A percentile compares a stretch with the other conserved stretches of the same genome.
Conservation (phyloP, 1,140 invertebrate genomes). For the Drosophila yakuba region DNA sequence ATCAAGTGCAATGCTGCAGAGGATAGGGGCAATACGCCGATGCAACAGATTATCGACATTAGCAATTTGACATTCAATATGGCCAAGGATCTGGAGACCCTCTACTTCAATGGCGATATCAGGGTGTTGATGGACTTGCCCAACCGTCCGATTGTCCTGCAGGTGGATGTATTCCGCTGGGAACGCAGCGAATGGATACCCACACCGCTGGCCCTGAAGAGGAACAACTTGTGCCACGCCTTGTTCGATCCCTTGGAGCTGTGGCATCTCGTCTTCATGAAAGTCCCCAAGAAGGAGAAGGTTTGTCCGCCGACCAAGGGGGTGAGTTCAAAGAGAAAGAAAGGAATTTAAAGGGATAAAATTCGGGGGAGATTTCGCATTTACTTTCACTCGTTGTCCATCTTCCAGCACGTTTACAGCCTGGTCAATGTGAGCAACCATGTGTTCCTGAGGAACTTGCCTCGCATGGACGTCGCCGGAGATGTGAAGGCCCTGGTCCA, state of each 20-base stretch:
- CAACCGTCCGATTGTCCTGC: conserved; percentile 14
- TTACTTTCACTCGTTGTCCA: too few species aligned
- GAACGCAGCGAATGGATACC: conserved; percentile 44
- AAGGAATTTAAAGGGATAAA: neutral
- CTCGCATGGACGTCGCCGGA: conserved; percentile 31
- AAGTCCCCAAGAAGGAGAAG: conserved; percentile 16
- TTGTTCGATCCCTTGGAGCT: conserved; percentile 38
- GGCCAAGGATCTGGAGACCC: conserved; percentile 37
- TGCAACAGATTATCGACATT: conserved; percentile 36
- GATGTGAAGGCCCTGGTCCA: conserved; percentile 48
- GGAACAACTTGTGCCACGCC: conserved; percentile 39
- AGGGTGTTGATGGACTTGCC: conserved; percentile 15
- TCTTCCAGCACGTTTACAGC: conserved; percentile 40
- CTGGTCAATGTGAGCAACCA: conserved; percentile 52
- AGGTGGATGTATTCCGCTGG: conserved; percentile 39
- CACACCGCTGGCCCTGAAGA: conserved; percentile 20
- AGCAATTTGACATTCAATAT: conserved; percentile 7
- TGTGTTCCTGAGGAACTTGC: conserved; percentile 36
- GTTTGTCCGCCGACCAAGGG: conserved; percentile 50
- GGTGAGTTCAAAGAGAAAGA: conserved; percentile 16
- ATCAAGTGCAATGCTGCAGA: conserved; percentile 26
- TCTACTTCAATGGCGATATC: conserved; percentile 33
- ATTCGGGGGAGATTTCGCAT: too few species aligned
- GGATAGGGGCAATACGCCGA: conserved; percentile 7
- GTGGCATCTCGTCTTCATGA: conserved; percentile 25